phyloP scores from a whole-genome alignment of 2,888 invertebrate species.

The Halictus quadricinctus region DNA sequence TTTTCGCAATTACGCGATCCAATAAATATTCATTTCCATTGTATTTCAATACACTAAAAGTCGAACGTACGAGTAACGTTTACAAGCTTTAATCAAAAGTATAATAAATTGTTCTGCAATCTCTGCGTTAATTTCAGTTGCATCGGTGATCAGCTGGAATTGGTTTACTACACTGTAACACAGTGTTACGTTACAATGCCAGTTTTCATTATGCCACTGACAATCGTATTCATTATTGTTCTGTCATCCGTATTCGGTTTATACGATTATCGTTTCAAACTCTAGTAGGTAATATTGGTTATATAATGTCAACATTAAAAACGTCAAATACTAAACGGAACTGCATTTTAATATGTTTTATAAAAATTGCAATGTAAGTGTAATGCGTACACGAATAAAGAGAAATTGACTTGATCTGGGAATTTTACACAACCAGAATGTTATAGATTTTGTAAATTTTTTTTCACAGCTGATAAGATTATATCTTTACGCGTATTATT shows the following conservation, averaged over 20 bases:
- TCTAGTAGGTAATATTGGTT: neutral
- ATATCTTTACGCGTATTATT: neutral
- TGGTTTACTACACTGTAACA: constrained; percentile 15
- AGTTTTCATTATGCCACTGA: neutral
- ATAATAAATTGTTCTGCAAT: constrained; percentile 1
- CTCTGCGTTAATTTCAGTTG: neutral
- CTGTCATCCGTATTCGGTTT: neutral
- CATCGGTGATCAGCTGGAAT: neutral
- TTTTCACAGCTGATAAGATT: neutral
- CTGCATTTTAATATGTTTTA: neutral
- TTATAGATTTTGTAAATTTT: neutral
- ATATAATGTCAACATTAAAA: neutral
- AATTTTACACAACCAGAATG: neutral
- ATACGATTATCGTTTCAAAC: neutral
- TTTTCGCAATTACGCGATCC: neutral
- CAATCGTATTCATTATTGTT: neutral
- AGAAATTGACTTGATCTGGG: neutral
- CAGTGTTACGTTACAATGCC: neutral
- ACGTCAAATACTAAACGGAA: neutral
- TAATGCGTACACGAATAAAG: neutral
- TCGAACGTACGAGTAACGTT: neutral
- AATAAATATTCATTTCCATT: neutral
- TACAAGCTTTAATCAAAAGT: neutral
- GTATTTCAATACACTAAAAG: neutral
- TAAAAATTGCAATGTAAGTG: neutral